Conservation (phyloP, 2,888 invertebrate species). For the Drosophila infuscata region DNA sequence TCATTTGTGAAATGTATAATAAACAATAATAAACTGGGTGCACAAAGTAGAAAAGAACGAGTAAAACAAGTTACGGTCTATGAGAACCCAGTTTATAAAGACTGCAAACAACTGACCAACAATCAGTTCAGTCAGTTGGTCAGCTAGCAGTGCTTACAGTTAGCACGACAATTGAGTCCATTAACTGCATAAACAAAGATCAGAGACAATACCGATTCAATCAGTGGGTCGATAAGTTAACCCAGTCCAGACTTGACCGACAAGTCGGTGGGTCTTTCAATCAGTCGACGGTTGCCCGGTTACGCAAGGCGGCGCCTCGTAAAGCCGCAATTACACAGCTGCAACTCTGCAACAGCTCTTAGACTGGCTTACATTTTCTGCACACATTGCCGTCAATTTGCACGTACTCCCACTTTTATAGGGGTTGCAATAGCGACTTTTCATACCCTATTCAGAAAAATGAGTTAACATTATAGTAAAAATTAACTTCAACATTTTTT, state of each 20-base stretch:
- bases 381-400: constrained; percentile 8
- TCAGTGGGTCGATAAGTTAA: constrained; percentile 35
- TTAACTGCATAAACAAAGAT: constrained; percentile 28
- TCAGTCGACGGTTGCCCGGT: constrained; percentile 28
- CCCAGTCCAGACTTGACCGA: constrained; percentile 16
- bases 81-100: constrained; percentile 13
- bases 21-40: neutral
- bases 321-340: constrained; percentile 20
- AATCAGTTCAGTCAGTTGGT: constrained; percentile 25
- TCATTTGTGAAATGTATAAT: constrained; percentile 12
- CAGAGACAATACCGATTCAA: constrained; percentile 33
- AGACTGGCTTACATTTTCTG: constrained; percentile 48
- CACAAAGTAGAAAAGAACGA: constrained; percentile 1
- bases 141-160: constrained; percentile 31
- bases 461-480: no score
- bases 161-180: constrained; percentile 41
- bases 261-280: constrained; percentile 20
- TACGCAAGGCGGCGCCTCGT: constrained; percentile 53
- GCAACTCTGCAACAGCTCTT: neutral
- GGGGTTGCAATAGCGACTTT: neutral
- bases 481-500: no score
- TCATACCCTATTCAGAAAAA: neutral
- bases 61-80: constrained; percentile 4
- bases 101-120: constrained; percentile 14
- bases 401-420: neutral